Percentiles rank a stretch among this genome's conserved stretches.
Evolutionary conservation across 1,140 invertebrate species (phyloP).

Genomic region (Bicyclus anynana): DNA sequence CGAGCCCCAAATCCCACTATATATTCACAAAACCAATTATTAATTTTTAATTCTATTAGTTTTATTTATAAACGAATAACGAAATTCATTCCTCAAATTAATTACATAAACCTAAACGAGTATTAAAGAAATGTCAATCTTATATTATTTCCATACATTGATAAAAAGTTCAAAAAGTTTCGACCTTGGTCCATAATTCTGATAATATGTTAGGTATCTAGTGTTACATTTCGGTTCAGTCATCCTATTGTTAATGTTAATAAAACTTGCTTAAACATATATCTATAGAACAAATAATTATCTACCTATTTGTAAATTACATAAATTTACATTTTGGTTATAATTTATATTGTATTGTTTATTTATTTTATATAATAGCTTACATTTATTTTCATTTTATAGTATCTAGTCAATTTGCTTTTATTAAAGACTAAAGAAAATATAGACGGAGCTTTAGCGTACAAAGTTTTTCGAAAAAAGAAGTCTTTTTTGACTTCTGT

Average conservation of each 20-base stretch:
- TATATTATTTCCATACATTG: not conserved
- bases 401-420: not conserved
- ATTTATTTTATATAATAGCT: not conserved
- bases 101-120: too few relatives aligned
- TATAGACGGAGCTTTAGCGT: not conserved
- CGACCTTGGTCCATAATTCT: slow-evolving; percentile 11
- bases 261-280: too few relatives aligned
- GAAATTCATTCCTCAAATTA: too few relatives aligned
- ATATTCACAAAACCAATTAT: too few relatives aligned
- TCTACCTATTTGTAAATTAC: not conserved
- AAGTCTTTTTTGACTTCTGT: too few relatives aligned
- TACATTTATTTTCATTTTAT: not conserved
- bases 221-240: not conserved
- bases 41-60: too few relatives aligned
- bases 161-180: slow-evolving; percentile 12
- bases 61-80: too few relatives aligned
- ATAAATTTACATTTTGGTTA: too few relatives aligned
- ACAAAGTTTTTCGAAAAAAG: too few relatives aligned
- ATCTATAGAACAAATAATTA: not conserved
- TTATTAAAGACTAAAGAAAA: not conserved
- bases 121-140: too few relatives aligned
- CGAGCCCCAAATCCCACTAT: too few relatives aligned
- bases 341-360: not conserved
- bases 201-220: slow-evolving; percentile 5
- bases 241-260: not conserved